A percentile compares a stretch with the other conserved stretches of the same genome.
These are phyloP conservation scores for Polyploca ridens DNA, from an alignment of 2,888 invertebrate species.

Conservation along the genomic window DNA sequence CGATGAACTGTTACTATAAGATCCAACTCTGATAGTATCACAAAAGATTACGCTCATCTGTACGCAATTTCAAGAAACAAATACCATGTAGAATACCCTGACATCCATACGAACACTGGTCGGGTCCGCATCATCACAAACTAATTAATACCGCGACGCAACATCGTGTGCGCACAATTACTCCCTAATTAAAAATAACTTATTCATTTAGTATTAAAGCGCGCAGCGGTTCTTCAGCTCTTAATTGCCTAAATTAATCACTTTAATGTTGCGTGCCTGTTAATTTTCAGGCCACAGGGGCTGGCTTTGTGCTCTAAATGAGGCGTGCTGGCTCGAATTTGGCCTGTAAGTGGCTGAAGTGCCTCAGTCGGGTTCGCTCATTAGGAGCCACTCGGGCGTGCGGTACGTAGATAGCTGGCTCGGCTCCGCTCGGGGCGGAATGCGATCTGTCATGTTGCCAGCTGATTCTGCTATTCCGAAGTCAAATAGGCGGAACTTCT, in stretches of 20 bases:
- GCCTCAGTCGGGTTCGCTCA: slow-evolving; percentile 50
- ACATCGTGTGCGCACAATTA: slow-evolving; percentile 66
- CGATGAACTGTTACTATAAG: too few relatives aligned
- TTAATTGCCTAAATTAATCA: slow-evolving; percentile 81
- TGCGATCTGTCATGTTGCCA: slow-evolving; percentile 55
- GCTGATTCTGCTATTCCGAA: slow-evolving; percentile 38
- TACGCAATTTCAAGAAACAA: not conserved
- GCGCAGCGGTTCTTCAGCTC: slow-evolving; percentile 54
- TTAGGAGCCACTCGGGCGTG: slow-evolving; percentile 55
- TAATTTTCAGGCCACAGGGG: slow-evolving; percentile 74
- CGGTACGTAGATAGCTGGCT: slow-evolving; percentile 12
- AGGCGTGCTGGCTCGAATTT: slow-evolving; percentile 39
- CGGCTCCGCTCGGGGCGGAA: slow-evolving; percentile 31
- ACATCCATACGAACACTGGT: not conserved
- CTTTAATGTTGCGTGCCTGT: slow-evolving; percentile 74
- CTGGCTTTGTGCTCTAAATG: slow-evolving; percentile 65
- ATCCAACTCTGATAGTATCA: too few relatives aligned
- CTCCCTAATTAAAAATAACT: slow-evolving; percentile 82
- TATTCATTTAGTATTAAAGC: slow-evolving; percentile 73
- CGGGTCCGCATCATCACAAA: slow-evolving; percentile 21
- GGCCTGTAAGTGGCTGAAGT: slow-evolving; percentile 10
- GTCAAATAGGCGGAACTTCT: slow-evolving; percentile 44
- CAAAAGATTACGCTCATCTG: too few relatives aligned
- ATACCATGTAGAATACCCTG: not conserved
- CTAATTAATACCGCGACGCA: slow-evolving; percentile 54